These are phyloP conservation scores for Cinclus mexicanus DNA, from an alignment of 2,113 vertebrate genomes.

Conservation along the genomic window DNA sequence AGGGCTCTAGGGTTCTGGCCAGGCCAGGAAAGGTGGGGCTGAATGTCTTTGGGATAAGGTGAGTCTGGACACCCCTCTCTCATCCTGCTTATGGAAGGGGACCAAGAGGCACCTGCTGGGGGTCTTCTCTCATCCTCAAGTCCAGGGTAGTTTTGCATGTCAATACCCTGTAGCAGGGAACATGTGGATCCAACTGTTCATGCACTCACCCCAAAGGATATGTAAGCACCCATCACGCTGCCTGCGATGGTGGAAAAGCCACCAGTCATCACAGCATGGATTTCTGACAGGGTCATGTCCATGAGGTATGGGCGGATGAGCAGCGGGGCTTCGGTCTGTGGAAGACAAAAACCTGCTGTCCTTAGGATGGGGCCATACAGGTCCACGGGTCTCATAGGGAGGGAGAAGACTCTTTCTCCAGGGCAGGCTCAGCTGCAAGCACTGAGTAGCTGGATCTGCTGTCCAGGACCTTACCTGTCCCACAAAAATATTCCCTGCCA, in stretches of 20 bases:
- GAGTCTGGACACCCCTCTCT: neutral
- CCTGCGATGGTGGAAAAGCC: conserved; percentile 95
- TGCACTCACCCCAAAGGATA: conserved; percentile 88
- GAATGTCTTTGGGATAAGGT: neutral
- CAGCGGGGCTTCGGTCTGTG: conserved; percentile 88
- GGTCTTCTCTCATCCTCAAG: neutral
- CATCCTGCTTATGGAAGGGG: neutral
- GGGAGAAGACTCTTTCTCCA: neutral
- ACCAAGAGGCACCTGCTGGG: neutral
- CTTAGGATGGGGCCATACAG: neutral
- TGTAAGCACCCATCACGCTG: conserved; percentile 93
- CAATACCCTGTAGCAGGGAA: neutral
- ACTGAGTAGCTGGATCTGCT: neutral
- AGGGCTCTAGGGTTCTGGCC: neutral
- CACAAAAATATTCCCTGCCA: conserved; percentile 96
- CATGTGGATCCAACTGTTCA: fast-evolving
- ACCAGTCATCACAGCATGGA: conserved; percentile 92
- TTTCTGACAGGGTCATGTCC: conserved; percentile 91
- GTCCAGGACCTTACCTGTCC: conserved; percentile 84
- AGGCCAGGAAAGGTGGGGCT: neutral
- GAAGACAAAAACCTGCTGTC: neutral
- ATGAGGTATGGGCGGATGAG: conserved; percentile 88
- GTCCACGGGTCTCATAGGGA: neutral
- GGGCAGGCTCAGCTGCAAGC: neutral
- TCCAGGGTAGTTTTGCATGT: neutral